phyloP scores from a whole-genome alignment of 2,888 invertebrate genomes.

The Diaperis boleti region DNA sequence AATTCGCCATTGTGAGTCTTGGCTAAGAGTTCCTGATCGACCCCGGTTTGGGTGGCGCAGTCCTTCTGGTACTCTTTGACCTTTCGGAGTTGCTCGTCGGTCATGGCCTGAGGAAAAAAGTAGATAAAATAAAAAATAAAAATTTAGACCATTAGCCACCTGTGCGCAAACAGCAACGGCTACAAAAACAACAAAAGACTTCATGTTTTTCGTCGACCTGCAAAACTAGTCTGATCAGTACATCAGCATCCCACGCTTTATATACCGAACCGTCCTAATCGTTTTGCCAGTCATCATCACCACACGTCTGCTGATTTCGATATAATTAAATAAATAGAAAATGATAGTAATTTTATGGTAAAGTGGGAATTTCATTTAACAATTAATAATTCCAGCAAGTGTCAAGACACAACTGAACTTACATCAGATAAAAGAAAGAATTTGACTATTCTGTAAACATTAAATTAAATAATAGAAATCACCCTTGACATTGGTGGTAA shows the following conservation, averaged over 20 bases:
- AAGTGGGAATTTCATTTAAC: no score
- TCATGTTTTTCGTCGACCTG: conserved; percentile 15
- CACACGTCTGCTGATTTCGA: neutral
- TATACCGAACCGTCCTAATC: neutral
- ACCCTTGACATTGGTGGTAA: no score
- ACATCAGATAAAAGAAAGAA: no score
- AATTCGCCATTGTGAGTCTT: conserved; percentile 52
- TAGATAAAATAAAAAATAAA: no score
- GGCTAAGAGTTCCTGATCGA: conserved; percentile 48
- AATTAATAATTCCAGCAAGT: no score
- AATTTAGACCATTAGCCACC: conserved; percentile 17
- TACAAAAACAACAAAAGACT: conserved; percentile 14
- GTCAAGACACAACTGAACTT: no score
- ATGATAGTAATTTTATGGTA: no score
- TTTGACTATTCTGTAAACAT: no score
- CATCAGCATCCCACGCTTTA: conserved; percentile 26
- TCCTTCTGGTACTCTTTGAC: conserved; percentile 48
- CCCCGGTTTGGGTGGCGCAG: conserved; percentile 48
- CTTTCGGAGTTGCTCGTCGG: conserved; percentile 42
- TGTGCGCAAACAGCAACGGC: conserved; percentile 22
- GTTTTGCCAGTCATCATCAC: neutral
- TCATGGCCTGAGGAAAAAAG: conserved; percentile 24
- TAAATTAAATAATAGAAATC: no score
- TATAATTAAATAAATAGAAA: no score
- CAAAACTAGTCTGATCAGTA: neutral